Evolutionary conservation across 2,888 invertebrate species (phyloP).

Genomic region (Liodrosophila aerea): DNA sequence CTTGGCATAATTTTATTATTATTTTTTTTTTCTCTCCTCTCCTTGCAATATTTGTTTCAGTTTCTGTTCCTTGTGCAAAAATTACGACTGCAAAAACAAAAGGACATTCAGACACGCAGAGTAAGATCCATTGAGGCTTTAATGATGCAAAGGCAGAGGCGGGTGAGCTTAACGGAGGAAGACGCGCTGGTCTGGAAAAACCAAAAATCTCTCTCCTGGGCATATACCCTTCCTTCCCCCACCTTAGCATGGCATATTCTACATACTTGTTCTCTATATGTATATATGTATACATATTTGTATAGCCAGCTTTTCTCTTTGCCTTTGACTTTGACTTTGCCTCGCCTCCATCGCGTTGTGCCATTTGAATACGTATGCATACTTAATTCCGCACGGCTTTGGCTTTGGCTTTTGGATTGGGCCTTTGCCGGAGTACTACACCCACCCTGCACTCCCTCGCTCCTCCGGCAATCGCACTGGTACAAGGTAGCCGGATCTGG

Average conservation of each 20-base stretch:
- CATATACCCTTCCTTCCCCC: constrained; percentile 20
- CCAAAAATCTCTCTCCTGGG: constrained; percentile 72
- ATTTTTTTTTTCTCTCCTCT: constrained; percentile 29
- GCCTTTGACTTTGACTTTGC: constrained; percentile 28
- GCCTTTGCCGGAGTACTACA: too few relatives aligned
- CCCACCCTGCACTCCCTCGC: too few relatives aligned
- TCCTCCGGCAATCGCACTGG: not conserved
- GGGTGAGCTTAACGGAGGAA: constrained; percentile 43
- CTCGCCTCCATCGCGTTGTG: constrained; percentile 33
- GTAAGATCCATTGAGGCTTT: constrained; percentile 39
- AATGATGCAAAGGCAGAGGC: constrained; percentile 69
- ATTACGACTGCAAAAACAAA: constrained; percentile 15
- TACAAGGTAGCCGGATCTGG: constrained; percentile 47
- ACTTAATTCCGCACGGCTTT: constrained; percentile 70
- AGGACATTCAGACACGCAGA: constrained; percentile 41
- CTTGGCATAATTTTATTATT: constrained; percentile 70
- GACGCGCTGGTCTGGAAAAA: constrained; percentile 56
- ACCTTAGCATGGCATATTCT: constrained; percentile 14
- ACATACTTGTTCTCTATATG: constrained; percentile 27
- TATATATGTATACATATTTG: constrained; percentile 32
- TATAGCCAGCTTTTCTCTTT: constrained; percentile 21
- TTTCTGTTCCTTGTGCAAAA: constrained; percentile 5
- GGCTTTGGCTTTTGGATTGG: constrained; percentile 25
- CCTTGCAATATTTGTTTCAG: constrained; percentile 19
- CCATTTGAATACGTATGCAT: constrained; percentile 77